Conservation (phyloP, 1,140 invertebrate genomes). For the Anoplophora glabripennis region DNA sequence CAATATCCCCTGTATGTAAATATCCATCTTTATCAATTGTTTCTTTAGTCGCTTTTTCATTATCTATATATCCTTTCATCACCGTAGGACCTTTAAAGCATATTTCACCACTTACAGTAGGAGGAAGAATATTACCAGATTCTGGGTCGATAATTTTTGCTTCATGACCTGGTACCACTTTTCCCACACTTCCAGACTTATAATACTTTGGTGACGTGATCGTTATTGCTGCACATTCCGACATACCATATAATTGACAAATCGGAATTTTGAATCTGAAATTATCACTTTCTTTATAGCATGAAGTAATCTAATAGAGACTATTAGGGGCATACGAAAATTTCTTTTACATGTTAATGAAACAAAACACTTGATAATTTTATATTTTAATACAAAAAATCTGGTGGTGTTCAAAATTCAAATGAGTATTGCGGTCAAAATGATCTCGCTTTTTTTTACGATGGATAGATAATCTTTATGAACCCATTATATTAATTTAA, state of each 20-base stretch:
- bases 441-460: no score
- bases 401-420: no score
- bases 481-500: no score
- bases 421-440: no score
- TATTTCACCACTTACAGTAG: slow-evolving; percentile 47
- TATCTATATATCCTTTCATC: slow-evolving; percentile 63
- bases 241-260: slow-evolving; percentile 66
- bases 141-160: slow-evolving; percentile 52
- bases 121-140: slow-evolving; percentile 57
- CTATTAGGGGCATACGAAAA: no score
- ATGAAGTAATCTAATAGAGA: no score
- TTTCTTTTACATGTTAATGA: no score
- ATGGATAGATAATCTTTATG: no score
- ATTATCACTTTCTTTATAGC: not conserved
- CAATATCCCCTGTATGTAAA: slow-evolving; percentile 76
- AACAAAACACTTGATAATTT: no score
- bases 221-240: slow-evolving; percentile 58
- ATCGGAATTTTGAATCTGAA: slow-evolving; percentile 45
- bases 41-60: slow-evolving; percentile 61
- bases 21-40: slow-evolving; percentile 65
- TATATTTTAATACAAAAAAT: no score
- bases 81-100: slow-evolving; percentile 61
- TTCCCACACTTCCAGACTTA: slow-evolving; percentile 58
- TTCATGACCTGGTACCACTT: slow-evolving; percentile 56
- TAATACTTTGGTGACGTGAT: slow-evolving; percentile 26